Percentiles rank a stretch among this genome's conserved stretches.
These are phyloP conservation scores for Yponomeuta sedellus DNA, from an alignment of 2,888 invertebrate species.

Conservation along the genomic window DNA sequence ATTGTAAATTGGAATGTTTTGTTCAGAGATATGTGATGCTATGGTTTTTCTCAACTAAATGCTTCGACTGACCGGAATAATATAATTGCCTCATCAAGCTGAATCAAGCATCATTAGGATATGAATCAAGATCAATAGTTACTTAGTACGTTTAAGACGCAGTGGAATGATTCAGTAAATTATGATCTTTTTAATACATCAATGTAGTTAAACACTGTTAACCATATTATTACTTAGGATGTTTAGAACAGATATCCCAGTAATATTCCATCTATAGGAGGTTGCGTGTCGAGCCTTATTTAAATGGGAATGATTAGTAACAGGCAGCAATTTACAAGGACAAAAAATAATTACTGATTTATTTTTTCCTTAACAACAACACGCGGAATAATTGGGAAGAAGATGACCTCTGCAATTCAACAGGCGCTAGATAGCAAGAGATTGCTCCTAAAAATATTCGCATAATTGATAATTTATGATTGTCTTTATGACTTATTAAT, in stretches of 20 bases:
- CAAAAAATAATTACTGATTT: background rate
- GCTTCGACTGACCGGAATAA: too few relatives aligned
- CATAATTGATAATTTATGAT: too few relatives aligned
- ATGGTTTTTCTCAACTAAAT: too few relatives aligned
- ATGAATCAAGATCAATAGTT: too few relatives aligned
- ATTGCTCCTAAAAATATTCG: background rate
- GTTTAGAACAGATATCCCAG: background rate
- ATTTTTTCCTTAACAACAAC: background rate
- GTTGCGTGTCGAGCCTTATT: slow-evolving; percentile 3
- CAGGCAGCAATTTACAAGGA: slow-evolving; percentile 14
- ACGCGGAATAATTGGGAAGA: background rate
- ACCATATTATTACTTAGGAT: background rate
- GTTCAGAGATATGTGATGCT: too few relatives aligned
- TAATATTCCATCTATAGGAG: slow-evolving; percentile 14
- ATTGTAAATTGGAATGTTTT: too few relatives aligned
- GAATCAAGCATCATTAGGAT: too few relatives aligned
- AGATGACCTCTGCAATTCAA: background rate
- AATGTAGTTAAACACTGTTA: background rate
- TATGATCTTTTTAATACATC: background rate
- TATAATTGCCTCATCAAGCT: too few relatives aligned
- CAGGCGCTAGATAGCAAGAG: background rate
- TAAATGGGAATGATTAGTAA: slow-evolving; percentile 6
- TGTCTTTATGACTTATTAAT: too few relatives aligned
- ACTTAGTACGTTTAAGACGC: background rate
- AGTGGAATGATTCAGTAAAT: background rate